Evolutionary conservation across 2,888 invertebrate species (phyloP).

Genomic region (Macrophya alboannulata): DNA sequence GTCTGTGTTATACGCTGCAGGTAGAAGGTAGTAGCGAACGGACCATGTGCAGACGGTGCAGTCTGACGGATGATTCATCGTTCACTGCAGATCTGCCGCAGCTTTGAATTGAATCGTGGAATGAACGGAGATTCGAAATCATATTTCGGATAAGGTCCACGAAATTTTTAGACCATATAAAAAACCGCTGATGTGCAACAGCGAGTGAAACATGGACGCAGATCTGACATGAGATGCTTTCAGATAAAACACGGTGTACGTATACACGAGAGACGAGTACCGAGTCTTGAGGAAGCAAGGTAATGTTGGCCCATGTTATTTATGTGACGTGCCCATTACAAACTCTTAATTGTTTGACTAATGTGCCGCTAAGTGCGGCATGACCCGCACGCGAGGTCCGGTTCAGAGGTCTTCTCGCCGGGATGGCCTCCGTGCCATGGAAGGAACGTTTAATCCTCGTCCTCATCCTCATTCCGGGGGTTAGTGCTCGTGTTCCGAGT

Average conservation of each 20-base stretch:
- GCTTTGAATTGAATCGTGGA: too few species aligned
- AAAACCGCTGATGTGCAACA: neutral
- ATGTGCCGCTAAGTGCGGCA: constrained; percentile 71
- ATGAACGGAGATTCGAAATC: too few species aligned
- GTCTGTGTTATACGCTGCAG: constrained; percentile 31
- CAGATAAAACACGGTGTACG: neutral
- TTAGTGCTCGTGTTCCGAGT: constrained; percentile 6
- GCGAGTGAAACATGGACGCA: neutral
- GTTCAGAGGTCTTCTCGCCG: constrained; percentile 56
- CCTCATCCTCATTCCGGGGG: neutral
- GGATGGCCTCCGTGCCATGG: constrained; percentile 29
- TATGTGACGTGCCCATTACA: constrained; percentile 78
- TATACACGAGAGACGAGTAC: neutral
- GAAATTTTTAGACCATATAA: too few species aligned
- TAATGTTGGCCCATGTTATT: constrained; percentile 68
- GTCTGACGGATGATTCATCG: neutral
- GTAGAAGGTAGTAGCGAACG: neutral
- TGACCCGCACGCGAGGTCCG: constrained; percentile 58
- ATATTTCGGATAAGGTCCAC: too few species aligned
- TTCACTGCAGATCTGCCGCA: too few species aligned
- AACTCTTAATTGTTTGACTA: constrained; percentile 79
- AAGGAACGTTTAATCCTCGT: constrained; percentile 37
- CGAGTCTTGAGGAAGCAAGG: neutral
- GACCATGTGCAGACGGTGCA: neutral
- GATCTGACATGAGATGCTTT: neutral